Conservation (phyloP, 2,113 vertebrate genomes). For the Phyllostomus hastatus region DNA sequence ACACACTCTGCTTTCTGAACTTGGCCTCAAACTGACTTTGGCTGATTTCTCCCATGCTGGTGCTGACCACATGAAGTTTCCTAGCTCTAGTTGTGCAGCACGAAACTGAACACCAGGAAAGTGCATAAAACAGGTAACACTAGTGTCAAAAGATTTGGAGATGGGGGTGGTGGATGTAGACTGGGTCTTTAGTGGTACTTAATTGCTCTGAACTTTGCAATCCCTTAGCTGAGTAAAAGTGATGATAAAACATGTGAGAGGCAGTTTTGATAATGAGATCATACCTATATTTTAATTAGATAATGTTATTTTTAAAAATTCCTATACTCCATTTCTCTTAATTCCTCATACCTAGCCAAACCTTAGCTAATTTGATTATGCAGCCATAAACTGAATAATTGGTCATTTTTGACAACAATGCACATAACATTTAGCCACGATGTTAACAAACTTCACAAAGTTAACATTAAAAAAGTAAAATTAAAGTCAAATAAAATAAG, state of each 20-base stretch:
- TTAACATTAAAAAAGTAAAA: not conserved
- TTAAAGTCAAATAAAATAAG: not conserved
- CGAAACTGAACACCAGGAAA: not conserved
- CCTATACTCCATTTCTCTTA: not conserved
- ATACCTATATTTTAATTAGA: not conserved
- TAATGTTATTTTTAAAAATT: not conserved
- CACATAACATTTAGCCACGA: not conserved
- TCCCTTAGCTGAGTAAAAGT: not conserved
- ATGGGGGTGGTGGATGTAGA: not conserved
- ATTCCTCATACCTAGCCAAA: not conserved
- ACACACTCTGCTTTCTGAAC: not conserved
- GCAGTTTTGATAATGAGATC: not conserved
- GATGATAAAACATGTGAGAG: not conserved
- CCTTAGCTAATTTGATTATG: not conserved
- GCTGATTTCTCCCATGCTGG: not conserved
- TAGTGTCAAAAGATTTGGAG: not conserved
- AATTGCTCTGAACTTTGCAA: not conserved
- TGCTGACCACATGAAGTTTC: not conserved
- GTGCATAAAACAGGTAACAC: not conserved
- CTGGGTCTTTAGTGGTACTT: not conserved
- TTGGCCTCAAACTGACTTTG: not conserved
- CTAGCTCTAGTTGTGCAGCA: not conserved
- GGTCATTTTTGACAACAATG: not conserved
- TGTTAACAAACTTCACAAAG: not conserved
- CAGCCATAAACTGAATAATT: not conserved